Base-by-base conservation (phyloP, 2,113 vertebrate genomes). In the Brachypteracias leptosomus region DNA sequence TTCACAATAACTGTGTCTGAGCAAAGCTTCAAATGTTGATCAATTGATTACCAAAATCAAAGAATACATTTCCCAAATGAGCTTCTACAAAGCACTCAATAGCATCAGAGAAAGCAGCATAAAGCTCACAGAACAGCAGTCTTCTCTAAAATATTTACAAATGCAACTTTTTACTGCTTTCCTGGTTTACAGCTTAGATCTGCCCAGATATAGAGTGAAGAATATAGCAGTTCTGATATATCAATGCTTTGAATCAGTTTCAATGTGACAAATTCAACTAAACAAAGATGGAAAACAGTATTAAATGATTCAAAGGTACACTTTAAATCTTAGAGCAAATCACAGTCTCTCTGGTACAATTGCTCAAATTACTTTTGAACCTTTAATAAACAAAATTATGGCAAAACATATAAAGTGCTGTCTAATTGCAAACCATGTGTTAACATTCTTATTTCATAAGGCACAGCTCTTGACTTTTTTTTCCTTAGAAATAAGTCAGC, bases 151-250 rank as follows among this genome's bases (percentile, higher is more conserved):
- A 96, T 88, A 90, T 90, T 92, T 94, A 89, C n/a, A 85, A 91
- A 88, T 57, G 24, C 40, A 96, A 78, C 54, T 95, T 95, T 96
- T 94, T 94, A 96, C 54, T 81, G 70, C 85, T 95, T 97, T 96
- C 81, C 82, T 96, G 71, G 79, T 97, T 98, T 97, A 94, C 94
- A 94, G 91, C 38, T 95, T 73, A 92, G 92, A 95, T 96, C 85
- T 97, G 92, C 90, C 93, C 78, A 96, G 63, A 85, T n/a, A 8
- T n/a, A 80, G 80, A 92, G 76, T 67, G 68, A 89, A 95, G 88
- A 82, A 75, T 81, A 85, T 92, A 95, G 26, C 40, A 54, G 14
- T 71, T 85, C 46, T 82, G 66, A 81, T 57, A 85, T 84, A 94
- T 62, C 76, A 90, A 12, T 42, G 40, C 4, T 55, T 92, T 84